Evolutionary conservation across 2,888 invertebrate genomes (phyloP), one percentile per base, ranked within the genome.

Genomic region (Eilema caniola): DNA sequence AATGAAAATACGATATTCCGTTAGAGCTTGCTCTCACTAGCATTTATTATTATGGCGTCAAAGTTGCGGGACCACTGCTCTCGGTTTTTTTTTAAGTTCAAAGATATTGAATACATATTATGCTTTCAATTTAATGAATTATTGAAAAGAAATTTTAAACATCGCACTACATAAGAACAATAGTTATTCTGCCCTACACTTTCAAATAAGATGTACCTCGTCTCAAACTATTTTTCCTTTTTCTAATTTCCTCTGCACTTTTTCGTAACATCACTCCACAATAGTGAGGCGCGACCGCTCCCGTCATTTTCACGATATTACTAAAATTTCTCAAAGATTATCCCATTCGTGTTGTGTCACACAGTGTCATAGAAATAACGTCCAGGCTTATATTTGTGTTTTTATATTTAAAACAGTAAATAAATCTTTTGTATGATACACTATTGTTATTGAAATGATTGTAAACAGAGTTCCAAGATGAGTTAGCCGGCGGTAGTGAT

Each of bases 161-260:
- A 28, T 28, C 28, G 31, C 8, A 8, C 31, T 33, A 33, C 8
- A 33, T 33, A 7, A 8, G 33, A 37, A 37, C 1, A 37, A 37
- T 37, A 37, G 1, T 37, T 37, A 37, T 12, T 12, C 12, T 4
- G 16, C 0, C 12, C 47, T 7, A 16, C 20, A 47, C 7, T 47
- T 20, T 47, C 7, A 53, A n/a, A 8, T 4, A 53, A 47, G 57
- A 53, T 68, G 62, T 83, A 93, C 93, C 92, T 89, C 92, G 80
- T 14, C 88, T 84, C 70, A 93, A 87, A 75, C 86, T 89, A 33
- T 82, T 83, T 62, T 89, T 92, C 70, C 87, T 82, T 16, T 70
- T 85, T 47, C 80, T 87, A 60, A 93, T 92, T 67, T 92, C 92
- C 24, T 92, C 91, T 0, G 80, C 84, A 0, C 86, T 85, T 75